These are phyloP conservation scores for Acropora tenuis DNA, from an alignment of 64 coral and sea anemone genomes.

Conservation along the genomic window DNA sequence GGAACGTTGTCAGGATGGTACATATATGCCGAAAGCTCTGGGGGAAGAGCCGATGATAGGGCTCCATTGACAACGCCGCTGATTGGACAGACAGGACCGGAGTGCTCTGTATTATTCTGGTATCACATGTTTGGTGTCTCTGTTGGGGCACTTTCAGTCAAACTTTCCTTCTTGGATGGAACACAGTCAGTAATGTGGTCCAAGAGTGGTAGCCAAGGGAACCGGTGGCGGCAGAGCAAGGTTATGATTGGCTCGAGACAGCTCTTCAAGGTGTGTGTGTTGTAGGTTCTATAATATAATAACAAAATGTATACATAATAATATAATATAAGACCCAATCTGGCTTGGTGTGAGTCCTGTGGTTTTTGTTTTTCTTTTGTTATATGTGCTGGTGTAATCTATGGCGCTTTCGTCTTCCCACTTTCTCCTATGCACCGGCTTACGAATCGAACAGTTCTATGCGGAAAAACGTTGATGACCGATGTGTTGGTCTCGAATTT, in stretches of 20 bases:
- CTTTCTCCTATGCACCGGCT: no score
- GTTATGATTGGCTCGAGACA: constrained; percentile 85
- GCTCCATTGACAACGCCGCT: constrained; percentile 79
- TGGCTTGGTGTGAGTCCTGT: no score
- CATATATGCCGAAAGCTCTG: constrained; percentile 86
- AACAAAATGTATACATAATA: no score
- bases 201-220: constrained; percentile 78
- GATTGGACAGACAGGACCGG: constrained; percentile 85
- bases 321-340: no score
- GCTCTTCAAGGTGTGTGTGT: constrained; percentile 72
- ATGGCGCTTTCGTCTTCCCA: no score
- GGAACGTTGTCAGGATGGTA: constrained; percentile 86
- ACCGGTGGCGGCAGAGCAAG: constrained; percentile 55
- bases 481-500: not conserved
- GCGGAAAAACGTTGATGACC: not conserved
- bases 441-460: no score
- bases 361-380: no score
- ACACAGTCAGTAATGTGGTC: constrained; percentile 69
- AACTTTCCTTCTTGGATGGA: constrained; percentile 69
- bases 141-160: constrained; percentile 80
- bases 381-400: no score
- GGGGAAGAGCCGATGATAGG: constrained; percentile 57
- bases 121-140: constrained; percentile 81
- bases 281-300: not conserved
- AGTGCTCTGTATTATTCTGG: constrained; percentile 92